Evolutionary conservation across 1,140 invertebrate genomes (phyloP).

Genomic region (Teleogryllus occipitalis): DNA sequence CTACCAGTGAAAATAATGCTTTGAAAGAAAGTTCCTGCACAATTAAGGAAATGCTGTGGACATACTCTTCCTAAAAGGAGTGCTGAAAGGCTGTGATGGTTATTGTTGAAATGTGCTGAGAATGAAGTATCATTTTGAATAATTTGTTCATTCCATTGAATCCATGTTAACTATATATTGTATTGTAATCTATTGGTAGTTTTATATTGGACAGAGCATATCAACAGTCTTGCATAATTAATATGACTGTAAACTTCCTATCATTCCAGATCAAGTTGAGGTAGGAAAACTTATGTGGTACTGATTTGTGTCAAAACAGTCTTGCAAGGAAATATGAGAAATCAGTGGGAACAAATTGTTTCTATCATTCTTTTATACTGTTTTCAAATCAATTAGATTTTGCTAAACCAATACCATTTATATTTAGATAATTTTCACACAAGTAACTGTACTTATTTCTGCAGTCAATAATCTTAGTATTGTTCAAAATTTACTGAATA

Average conservation of each 20-base stretch:
- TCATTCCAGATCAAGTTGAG: constrained; percentile 1
- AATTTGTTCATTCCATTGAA: neutral
- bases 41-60: neutral
- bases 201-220: neutral
- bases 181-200: neutral
- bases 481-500: too few species aligned
- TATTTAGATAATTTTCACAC: neutral
- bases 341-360: neutral
- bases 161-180: neutral
- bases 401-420: neutral
- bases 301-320: neutral
- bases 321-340: neutral
- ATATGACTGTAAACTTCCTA: neutral
- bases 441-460: too few species aligned
- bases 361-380: neutral
- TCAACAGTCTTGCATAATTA: neutral
- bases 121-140: neutral
- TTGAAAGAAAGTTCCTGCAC: neutral
- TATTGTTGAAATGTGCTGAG: neutral
- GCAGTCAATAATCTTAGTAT: too few species aligned
- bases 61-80: neutral
- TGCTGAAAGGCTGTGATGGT: neutral
- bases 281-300: neutral
- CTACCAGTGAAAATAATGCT: neutral
- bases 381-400: neutral